Percentiles rank a stretch among this genome's conserved stretches.
These are phyloP conservation scores for Eupithecia insigniata DNA, from an alignment of 2,888 invertebrate species.

Conservation along the genomic window DNA sequence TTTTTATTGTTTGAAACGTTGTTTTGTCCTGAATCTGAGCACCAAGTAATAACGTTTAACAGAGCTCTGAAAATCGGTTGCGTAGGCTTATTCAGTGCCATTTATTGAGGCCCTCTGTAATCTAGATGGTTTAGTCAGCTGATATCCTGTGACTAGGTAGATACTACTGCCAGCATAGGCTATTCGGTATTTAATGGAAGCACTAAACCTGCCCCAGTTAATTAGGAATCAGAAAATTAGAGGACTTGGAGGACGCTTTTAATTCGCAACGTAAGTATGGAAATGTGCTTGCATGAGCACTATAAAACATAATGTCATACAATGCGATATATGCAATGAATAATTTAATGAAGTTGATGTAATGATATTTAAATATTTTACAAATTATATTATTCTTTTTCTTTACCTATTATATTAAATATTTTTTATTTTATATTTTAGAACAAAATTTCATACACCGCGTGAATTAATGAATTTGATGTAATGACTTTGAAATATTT, in stretches of 20 bases:
- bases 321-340: too few relatives aligned
- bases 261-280: background rate
- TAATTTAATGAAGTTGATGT: background rate
- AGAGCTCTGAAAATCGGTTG: conserved; percentile 1
- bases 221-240: background rate
- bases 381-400: background rate
- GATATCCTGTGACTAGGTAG: background rate
- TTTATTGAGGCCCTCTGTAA: background rate
- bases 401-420: too few relatives aligned
- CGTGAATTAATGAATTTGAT: background rate
- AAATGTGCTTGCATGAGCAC: background rate
- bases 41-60: background rate
- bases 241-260: background rate
- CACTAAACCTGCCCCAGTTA: background rate
- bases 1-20: conserved; percentile 10
- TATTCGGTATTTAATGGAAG: background rate
- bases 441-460: too few relatives aligned
- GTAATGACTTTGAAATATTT: too few relatives aligned
- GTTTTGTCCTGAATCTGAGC: background rate
- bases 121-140: background rate
- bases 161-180: background rate
- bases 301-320: background rate
- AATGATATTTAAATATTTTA: background rate
- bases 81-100: background rate
- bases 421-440: too few relatives aligned